Conservation (phyloP, 92 coral and sea anemone genomes). For the Scolanthus callimorphus region DNA sequence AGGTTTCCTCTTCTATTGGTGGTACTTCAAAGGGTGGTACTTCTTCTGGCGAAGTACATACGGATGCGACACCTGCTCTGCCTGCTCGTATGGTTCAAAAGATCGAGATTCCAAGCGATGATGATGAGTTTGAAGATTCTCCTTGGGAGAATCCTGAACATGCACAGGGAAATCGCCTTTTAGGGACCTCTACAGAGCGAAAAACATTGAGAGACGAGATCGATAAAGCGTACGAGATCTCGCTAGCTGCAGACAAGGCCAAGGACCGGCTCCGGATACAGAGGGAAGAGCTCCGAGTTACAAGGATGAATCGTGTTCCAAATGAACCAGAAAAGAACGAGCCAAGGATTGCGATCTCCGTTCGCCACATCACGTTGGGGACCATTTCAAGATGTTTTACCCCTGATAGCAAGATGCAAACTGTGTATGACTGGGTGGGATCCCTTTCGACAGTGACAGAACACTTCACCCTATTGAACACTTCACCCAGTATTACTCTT, state of each 20-base stretch:
- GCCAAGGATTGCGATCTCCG: conserved; percentile 36
- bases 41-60: too few species aligned
- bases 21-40: too few species aligned
- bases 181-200: conserved; percentile 42
- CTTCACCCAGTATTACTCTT: conserved; percentile 2
- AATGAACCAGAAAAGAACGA: conserved; percentile 24
- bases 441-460: conserved; percentile 32
- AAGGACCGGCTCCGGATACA: conserved; percentile 3
- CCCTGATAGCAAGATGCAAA: conserved; percentile 14
- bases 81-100: neutral
- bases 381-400: conserved; percentile 35
- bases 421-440: conserved; percentile 49
- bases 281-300: conserved; percentile 16
- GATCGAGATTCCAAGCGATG: neutral
- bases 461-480: conserved; percentile 15
- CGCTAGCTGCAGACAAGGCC: conserved; percentile 34
- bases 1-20: too few species aligned
- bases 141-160: conserved; percentile 18
- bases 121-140: neutral
- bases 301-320: conserved; percentile 14
- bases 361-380: conserved; percentile 36
- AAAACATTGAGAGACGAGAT: conserved; percentile 10
- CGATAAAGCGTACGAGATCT: conserved; percentile 31
- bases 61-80: too few species aligned
- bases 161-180: too few species aligned